A percentile compares a stretch with the other conserved stretches of the same genome.
phyloP scores from a whole-genome alignment of 2,113 vertebrate species.

The Chauna torquata region DNA sequence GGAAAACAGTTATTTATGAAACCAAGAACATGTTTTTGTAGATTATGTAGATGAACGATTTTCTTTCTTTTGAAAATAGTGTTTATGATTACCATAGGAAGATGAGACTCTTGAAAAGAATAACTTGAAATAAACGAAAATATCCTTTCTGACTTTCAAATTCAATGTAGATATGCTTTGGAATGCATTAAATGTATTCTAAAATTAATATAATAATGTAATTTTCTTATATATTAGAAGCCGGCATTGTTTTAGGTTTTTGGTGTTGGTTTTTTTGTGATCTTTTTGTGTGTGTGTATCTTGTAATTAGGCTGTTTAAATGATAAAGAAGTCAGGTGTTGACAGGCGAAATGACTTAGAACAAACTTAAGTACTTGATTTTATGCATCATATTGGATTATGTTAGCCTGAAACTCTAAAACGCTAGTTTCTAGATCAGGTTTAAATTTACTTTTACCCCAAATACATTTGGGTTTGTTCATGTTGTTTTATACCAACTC shows the following conservation, averaged over 20 bases:
- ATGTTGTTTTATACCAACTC: neutral
- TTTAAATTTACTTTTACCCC: neutral
- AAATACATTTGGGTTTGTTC: neutral
- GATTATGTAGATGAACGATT: neutral
- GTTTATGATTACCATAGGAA: neutral
- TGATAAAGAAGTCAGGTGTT: neutral
- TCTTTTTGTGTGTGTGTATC: neutral
- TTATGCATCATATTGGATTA: neutral
- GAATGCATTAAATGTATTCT: neutral
- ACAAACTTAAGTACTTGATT: neutral
- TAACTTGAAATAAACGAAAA: neutral
- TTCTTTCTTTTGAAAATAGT: neutral
- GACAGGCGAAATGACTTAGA: neutral
- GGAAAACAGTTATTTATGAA: slow-evolving; percentile 4
- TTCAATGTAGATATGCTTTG: neutral
- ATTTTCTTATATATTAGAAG: neutral
- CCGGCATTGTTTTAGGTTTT: neutral
- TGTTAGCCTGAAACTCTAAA: neutral
- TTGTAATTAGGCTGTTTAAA: neutral
- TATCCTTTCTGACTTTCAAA: neutral
- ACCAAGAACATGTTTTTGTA: neutral
- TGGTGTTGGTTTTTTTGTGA: neutral
- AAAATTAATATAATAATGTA: neutral
- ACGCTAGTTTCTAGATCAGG: neutral
- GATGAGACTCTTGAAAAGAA: neutral